Evolutionary conservation across 2,888 invertebrate species (phyloP).

Genomic region (Leucoptera coffeella): DNA sequence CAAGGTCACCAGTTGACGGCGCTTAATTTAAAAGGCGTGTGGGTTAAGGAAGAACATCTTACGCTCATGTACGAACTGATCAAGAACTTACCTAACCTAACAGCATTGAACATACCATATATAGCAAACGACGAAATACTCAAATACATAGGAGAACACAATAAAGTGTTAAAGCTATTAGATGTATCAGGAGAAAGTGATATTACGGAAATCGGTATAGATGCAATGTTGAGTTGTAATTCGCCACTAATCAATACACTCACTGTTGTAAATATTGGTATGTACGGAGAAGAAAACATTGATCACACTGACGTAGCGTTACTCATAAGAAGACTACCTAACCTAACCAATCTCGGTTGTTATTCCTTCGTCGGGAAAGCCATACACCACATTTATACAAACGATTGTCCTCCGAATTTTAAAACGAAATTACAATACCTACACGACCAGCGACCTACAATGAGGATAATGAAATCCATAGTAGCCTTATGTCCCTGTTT

Average conservation of each 20-base stretch:
- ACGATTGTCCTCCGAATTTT: constrained; percentile 44
- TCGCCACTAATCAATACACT: constrained; percentile 48
- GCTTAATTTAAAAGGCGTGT: constrained; percentile 66
- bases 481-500: constrained; percentile 55
- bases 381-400: constrained; percentile 49
- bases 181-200: constrained; percentile 68
- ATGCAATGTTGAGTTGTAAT: constrained; percentile 45
- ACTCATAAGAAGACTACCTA: constrained; percentile 57
- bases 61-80: constrained; percentile 56
- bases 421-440: constrained; percentile 61
- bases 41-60: constrained; percentile 66
- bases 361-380: constrained; percentile 65
- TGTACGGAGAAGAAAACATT: constrained; percentile 63
- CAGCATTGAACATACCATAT: constrained; percentile 60
- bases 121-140: constrained; percentile 65
- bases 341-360: constrained; percentile 58
- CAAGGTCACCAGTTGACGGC: constrained; percentile 59
- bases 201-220: constrained; percentile 60
- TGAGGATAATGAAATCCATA: constrained; percentile 54
- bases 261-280: constrained; percentile 61
- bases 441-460: constrained; percentile 59
- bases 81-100: constrained; percentile 52
- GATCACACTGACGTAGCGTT: constrained; percentile 60
- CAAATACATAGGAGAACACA: constrained; percentile 50
- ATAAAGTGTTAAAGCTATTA: constrained; percentile 51